A percentile compares a stretch with the other conserved stretches of the same genome.
These are phyloP conservation scores for Stegodyphus dumicola DNA, from an alignment of 1,140 invertebrate genomes.

Conservation along the genomic window DNA sequence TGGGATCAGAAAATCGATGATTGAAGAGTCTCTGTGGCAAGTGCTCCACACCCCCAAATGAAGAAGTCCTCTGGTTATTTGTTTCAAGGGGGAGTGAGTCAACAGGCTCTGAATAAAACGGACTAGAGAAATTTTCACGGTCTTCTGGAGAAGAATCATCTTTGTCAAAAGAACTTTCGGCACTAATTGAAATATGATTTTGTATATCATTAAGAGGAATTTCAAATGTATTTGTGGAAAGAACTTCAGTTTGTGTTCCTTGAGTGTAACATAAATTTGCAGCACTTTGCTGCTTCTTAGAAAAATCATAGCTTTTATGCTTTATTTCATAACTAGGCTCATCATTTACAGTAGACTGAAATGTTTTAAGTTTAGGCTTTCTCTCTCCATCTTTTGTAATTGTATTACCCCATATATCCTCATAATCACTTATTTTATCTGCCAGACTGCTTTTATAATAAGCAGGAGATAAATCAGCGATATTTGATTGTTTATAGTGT, in stretches of 20 bases:
- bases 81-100: constrained; percentile 76
- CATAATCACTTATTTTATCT: constrained; percentile 94
- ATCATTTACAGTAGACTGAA: constrained; percentile 5
- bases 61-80: not conserved
- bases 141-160: constrained; percentile 21
- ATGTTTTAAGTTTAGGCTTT: constrained; percentile 29
- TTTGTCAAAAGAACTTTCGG: not conserved
- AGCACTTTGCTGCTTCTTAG: constrained; percentile 14
- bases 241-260: constrained; percentile 29
- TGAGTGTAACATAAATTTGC: constrained; percentile 24
- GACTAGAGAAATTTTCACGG: constrained; percentile 76
- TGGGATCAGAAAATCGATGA: constrained; percentile 76
- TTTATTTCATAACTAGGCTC: constrained; percentile 5
- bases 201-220: not conserved
- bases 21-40: constrained; percentile 65
- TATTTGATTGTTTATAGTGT: constrained; percentile 83
- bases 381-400: constrained; percentile 14
- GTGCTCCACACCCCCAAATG: not conserved
- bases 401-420: constrained; percentile 83
- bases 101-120: constrained; percentile 91
- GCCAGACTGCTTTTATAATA: constrained; percentile 88
- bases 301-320: constrained; percentile 6
- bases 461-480: constrained; percentile 81
- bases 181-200: not conserved
- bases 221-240: not conserved